Evolutionary conservation across 1,140 invertebrate genomes (phyloP).

Genomic region (Ctenoplectra terminalis): DNA sequence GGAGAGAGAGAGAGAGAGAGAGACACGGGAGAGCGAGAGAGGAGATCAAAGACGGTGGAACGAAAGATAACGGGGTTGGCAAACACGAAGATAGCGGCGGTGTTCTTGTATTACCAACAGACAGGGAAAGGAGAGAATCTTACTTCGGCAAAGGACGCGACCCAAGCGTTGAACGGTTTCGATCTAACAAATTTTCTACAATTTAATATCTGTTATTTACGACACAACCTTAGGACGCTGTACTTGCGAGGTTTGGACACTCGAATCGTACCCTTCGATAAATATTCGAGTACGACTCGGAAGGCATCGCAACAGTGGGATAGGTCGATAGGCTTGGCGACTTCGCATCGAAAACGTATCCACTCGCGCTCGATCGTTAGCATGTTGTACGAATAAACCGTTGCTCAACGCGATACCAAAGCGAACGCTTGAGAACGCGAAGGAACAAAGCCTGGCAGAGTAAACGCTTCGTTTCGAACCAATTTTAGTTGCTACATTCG

Average conservation of each 20-base stretch:
- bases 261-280: background rate
- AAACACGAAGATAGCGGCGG: slow-evolving; percentile 80
- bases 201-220: too few species aligned
- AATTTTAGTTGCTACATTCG: background rate
- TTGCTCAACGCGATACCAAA: background rate
- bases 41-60: slow-evolving; percentile 66
- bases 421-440: background rate
- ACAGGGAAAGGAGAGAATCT: slow-evolving; percentile 18
- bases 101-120: slow-evolving; percentile 52
- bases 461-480: background rate
- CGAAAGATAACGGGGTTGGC: slow-evolving; percentile 80
- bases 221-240: too few species aligned
- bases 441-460: background rate
- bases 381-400: slow-evolving; percentile 10
- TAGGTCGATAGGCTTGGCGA: slow-evolving; percentile 3
- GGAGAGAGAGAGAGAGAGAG: slow-evolving; percentile 41
- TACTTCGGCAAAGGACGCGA: slow-evolving; percentile 13
- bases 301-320: background rate
- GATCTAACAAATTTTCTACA: background rate
- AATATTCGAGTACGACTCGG: background rate
- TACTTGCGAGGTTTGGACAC: background rate
- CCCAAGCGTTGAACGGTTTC: background rate
- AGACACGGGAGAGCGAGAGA: slow-evolving; percentile 53
- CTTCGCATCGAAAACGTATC: background rate
- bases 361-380: background rate